Conservation (phyloP, 2,113 vertebrate genomes). For the Rhea americana region DNA sequence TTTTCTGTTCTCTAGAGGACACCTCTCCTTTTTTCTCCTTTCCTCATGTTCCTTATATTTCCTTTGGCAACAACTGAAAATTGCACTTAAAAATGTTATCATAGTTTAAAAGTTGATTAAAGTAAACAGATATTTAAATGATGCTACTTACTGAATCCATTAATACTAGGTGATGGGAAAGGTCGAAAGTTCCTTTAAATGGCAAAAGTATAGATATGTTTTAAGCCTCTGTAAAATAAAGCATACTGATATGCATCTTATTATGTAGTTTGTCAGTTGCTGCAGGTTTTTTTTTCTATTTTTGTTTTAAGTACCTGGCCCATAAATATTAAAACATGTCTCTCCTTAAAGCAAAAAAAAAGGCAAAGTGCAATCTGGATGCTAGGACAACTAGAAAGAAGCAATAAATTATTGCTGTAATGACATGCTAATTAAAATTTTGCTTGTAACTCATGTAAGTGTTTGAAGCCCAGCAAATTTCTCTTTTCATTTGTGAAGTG, state of each 20-base stretch:
- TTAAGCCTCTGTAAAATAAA: not conserved
- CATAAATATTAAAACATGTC: slow-evolving; percentile 61
- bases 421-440: slow-evolving; percentile 99
- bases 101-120: not conserved
- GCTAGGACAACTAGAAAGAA: slow-evolving; percentile 84
- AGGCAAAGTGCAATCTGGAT: slow-evolving; percentile 77
- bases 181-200: not conserved
- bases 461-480: slow-evolving; percentile 90
- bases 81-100: not conserved
- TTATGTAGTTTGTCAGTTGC: not conserved
- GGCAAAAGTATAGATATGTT: not conserved
- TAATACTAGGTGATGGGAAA: not conserved
- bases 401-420: slow-evolving; percentile 91
- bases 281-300: not conserved
- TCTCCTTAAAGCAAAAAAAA: not conserved
- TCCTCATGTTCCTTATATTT: not conserved
- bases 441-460: slow-evolving; percentile 98
- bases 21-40: not conserved
- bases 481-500: slow-evolving; percentile 94
- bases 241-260: not conserved
- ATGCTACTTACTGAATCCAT: not conserved
- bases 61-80: not conserved
- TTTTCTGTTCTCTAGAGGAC: not conserved
- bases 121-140: not conserved
- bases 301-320: slow-evolving; percentile 40